phyloP scores from a whole-genome alignment of 2,113 vertebrate species.

The Platysternon megacephalum region DNA sequence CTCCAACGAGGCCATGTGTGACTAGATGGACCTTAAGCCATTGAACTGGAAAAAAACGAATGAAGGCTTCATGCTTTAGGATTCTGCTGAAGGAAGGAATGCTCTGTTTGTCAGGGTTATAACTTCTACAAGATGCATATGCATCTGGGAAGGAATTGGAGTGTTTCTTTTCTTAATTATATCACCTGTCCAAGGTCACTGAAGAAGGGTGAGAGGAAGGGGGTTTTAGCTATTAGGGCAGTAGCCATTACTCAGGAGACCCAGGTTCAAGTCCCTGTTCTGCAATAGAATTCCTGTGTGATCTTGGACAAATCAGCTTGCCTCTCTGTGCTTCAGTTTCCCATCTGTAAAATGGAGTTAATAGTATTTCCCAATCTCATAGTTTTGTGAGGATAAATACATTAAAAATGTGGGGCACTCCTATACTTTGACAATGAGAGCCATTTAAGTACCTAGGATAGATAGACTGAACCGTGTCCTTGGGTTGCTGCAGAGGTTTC shows the following conservation, averaged over 20 bases:
- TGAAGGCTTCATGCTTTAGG: not conserved
- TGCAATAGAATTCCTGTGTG: not conserved
- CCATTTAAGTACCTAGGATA: not conserved
- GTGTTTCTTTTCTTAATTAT: too few species aligned
- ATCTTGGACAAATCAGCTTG: not conserved
- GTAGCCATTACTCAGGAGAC: not conserved
- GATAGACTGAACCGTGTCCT: not conserved
- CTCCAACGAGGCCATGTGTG: not conserved
- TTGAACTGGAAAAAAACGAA: not conserved
- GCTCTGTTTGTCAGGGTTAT: not conserved
- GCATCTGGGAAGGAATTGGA: too few species aligned
- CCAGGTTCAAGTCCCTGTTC: not conserved
- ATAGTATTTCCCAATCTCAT: too few species aligned
- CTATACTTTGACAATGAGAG: not conserved
- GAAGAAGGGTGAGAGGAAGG: too few species aligned
- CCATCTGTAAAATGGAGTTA: not conserved
- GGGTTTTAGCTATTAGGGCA: too few species aligned
- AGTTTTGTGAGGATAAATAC: too few species aligned
- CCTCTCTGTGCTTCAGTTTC: not conserved
- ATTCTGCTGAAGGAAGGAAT: not conserved
- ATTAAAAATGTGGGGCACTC: too few species aligned
- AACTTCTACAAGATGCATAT: too few species aligned
- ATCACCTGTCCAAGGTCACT: too few species aligned
- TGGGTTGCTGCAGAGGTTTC: not conserved
- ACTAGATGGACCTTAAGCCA: not conserved